Evolutionary conservation across 2,888 invertebrate genomes (phyloP), one percentile per base, ranked within the genome.

Genomic region (Drosophila eohydei): DNA sequence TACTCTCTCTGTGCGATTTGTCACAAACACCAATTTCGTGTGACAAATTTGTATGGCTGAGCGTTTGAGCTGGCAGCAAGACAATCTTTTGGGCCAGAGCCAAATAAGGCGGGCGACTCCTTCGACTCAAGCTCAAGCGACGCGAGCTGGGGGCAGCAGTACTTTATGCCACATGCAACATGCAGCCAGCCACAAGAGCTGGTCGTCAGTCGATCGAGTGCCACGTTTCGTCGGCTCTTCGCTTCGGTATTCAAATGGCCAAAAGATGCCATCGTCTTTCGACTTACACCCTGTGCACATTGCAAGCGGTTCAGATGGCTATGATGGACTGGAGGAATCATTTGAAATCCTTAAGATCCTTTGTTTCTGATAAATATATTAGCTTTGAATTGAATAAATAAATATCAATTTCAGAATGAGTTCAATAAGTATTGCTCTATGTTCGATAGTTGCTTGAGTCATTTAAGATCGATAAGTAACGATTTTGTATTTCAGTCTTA

Each of bases 1-100:
- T 16, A 28, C 14, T n/a, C 12, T 40, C 34, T 38, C 28, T 70
- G 68, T 76, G 60, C 66, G 78, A 86, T 86, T 86, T 86, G 86
- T 90, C 86, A 87, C 87, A 90, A 83, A 89, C 90, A 89, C 90
- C 90, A 86, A 90, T 86, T 90, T 78, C 81, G 90, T 89, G 89
- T 86, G 86, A 89, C 86, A 90, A 86, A 86, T 90, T 90, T 89
- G 90, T 86, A 64, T 67, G 67, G 59, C 72, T 78, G 61, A 56
- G 71, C 52, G 48, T 51, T 55, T 36, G 43, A 56, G 62, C 40
- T 26, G 46, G 59, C 36, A 61, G 56, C 56, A 43, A 46, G 61
- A 67, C 61, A 52, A 78, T 70, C 66, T 77, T 81, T 78, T 78
- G 78, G 78, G 81, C 74, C 79, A 74, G 46, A 28, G 80, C 84